These are phyloP conservation scores for Caenorhabditis brenneri DNA, from an alignment of 1,140 invertebrate species.

Conservation along the genomic window DNA sequence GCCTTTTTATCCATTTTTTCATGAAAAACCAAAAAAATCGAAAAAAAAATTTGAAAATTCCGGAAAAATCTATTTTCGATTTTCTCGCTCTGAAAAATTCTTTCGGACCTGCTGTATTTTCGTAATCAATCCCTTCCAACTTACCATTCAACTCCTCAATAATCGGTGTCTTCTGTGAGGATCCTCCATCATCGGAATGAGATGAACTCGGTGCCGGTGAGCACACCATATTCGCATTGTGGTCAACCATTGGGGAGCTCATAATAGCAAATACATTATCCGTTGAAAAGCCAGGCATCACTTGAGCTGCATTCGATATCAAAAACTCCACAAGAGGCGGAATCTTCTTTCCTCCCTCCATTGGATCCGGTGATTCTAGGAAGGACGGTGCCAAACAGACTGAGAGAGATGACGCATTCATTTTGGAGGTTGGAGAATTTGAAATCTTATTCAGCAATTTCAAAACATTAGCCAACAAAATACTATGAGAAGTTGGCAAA, in stretches of 20 bases:
- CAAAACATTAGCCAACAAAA: constrained; percentile 53
- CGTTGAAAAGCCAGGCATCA: constrained; percentile 48
- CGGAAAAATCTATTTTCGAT: too few species aligned
- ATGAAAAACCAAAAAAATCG: too few species aligned
- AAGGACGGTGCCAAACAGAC: constrained; percentile 56
- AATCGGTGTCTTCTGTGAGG: constrained; percentile 48
- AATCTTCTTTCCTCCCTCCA: constrained; percentile 52
- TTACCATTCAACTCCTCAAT: constrained; percentile 50
- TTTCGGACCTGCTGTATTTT: too few species aligned
- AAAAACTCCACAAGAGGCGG: constrained; percentile 52
- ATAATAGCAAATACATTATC: constrained; percentile 45
- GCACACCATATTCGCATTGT: constrained; percentile 45
- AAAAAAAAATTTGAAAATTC: too few species aligned
- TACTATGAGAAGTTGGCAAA: constrained; percentile 51
- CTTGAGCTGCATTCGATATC: constrained; percentile 53
- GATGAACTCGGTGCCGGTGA: constrained; percentile 14
- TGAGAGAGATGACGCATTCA: constrained; percentile 53
- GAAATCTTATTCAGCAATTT: constrained; percentile 50
- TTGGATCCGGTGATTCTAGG: constrained; percentile 52
- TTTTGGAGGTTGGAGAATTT: constrained; percentile 38
- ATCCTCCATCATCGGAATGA: constrained; percentile 29
- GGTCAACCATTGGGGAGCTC: constrained; percentile 18
- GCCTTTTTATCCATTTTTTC: too few species aligned
- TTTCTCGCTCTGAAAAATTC: too few species aligned
- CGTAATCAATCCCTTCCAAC: too few species aligned